Conservation (phyloP, 2,797 vertebrate genomes). For the Lutjanus argentimaculatus region DNA sequence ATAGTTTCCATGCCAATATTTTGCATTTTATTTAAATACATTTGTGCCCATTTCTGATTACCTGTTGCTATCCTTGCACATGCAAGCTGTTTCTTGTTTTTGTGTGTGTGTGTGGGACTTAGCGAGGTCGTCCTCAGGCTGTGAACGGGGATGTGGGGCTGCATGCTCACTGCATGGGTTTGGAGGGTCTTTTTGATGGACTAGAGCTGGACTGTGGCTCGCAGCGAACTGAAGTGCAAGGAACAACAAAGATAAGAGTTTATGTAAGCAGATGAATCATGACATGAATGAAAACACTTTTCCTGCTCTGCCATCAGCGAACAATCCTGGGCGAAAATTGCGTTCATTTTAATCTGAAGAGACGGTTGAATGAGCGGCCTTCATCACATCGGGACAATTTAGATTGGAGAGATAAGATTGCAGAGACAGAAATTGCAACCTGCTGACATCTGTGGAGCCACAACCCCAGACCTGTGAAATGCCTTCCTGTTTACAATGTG, state of each 20-base stretch:
- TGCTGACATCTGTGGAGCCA: constrained; percentile 3
- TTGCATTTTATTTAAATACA: too few relatives aligned
- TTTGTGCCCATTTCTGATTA: too few relatives aligned
- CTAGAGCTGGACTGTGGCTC: constrained; percentile 14
- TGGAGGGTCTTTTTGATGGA: constrained; percentile 25
- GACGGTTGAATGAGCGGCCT: background rate
- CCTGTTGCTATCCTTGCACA: background rate
- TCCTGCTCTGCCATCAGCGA: background rate
- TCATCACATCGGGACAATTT: constrained; percentile 29
- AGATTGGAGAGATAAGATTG: constrained; percentile 20
- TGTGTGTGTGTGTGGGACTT: background rate
- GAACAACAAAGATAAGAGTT: constrained; percentile 40
- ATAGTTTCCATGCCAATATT: too few relatives aligned
- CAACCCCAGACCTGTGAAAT: background rate
- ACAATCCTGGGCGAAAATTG: constrained; percentile 1
- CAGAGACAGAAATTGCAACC: constrained; percentile 31
- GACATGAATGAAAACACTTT: constrained; percentile 29
- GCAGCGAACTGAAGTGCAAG: constrained; percentile 1
- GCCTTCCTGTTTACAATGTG: background rate
- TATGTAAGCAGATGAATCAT: constrained; percentile 41
- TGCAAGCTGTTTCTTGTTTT: background rate
- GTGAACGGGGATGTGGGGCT: constrained; percentile 8
- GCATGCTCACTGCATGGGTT: constrained; percentile 36
- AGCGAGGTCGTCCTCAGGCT: background rate
- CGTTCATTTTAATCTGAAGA: constrained; percentile 27